A percentile compares a stretch with the other conserved stretches of the same genome.
phyloP scores from a whole-genome alignment of 2,797 vertebrate genomes.

The Apodemus agrarius region DNA sequence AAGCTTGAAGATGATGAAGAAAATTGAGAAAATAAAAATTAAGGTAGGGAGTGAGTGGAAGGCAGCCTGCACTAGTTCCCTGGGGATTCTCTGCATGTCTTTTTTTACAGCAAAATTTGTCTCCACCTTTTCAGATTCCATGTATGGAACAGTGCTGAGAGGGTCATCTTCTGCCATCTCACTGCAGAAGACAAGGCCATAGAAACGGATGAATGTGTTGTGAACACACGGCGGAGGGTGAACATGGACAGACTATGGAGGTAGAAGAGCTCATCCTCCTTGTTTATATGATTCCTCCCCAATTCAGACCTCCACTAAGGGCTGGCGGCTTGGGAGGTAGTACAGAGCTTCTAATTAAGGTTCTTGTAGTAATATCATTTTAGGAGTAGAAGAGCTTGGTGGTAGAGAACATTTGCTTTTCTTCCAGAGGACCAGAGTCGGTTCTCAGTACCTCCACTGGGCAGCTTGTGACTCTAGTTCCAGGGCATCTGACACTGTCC shows the following conservation, averaged over 20 bases:
- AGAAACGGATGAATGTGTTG: background rate
- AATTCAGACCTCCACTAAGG: background rate
- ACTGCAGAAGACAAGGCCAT: background rate
- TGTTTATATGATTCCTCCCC: background rate
- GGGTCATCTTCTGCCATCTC: background rate
- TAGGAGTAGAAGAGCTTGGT: background rate
- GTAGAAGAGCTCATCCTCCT: background rate
- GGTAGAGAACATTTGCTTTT: background rate
- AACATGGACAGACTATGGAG: background rate
- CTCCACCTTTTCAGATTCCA: background rate
- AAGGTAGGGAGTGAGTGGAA: background rate
- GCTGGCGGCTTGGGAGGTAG: background rate
- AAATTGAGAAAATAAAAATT: background rate
- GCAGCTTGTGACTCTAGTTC: background rate
- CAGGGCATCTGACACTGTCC: background rate
- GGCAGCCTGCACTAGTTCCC: background rate
- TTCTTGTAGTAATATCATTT: conserved; percentile 24
- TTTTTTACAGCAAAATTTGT: background rate
- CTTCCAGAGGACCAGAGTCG: background rate
- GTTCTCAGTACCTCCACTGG: background rate
- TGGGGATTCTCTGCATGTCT: background rate
- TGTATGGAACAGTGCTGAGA: background rate
- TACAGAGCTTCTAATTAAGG: background rate
- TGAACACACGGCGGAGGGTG: background rate
- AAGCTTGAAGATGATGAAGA: background rate